Evolutionary conservation across 2,113 vertebrate species (phyloP).

Genomic region (Pluvianellus socialis): DNA sequence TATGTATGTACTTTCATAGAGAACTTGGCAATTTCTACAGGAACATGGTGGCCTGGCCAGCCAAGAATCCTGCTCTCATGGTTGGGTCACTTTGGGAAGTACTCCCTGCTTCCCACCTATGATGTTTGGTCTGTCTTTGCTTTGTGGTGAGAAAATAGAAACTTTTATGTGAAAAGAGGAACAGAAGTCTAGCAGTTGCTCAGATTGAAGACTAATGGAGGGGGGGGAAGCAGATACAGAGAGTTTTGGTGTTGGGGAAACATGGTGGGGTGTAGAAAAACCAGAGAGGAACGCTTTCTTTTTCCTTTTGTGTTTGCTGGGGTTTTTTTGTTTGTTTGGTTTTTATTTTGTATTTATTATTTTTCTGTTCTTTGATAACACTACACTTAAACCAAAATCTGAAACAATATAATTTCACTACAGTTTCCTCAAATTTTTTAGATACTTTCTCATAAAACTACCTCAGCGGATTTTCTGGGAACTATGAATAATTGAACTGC

Average conservation of each 20-base stretch:
- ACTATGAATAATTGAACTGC: neutral
- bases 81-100: neutral
- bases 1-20: fast-evolving
- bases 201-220: neutral
- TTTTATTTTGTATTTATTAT: neutral
- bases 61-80: fast-evolving
- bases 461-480: neutral
- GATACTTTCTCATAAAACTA: neutral
- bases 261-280: neutral
- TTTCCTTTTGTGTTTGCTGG: too few relatives aligned
- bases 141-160: neutral
- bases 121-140: neutral
- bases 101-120: neutral
- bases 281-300: neutral
- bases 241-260: neutral
- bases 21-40: neutral
- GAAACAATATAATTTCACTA: neutral
- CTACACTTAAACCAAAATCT: neutral
- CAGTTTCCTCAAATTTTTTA: neutral
- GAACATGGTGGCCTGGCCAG: neutral
- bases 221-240: neutral
- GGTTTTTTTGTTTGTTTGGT: neutral
- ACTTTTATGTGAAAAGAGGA: neutral
- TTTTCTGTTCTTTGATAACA: neutral
- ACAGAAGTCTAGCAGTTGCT: neutral